These are phyloP conservation scores for Nesometra sesokonis DNA, from an alignment of 35 echinoderm and acorn worm genomes.

Conservation along the genomic window DNA sequence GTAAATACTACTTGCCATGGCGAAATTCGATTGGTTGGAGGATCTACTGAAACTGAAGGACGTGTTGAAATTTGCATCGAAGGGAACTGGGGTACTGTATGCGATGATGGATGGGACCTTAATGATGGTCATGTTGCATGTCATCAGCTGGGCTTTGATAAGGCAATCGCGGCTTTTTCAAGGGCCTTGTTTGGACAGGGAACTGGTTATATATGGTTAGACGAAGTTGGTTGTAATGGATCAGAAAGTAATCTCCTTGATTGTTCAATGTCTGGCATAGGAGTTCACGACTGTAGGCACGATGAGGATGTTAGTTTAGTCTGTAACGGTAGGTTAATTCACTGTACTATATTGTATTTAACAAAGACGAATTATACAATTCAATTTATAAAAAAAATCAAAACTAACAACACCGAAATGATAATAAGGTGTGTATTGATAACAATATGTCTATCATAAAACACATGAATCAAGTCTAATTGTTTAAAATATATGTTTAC, in stretches of 20 bases:
- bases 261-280: slow-evolving; percentile 8
- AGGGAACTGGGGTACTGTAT: neutral
- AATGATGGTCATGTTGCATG: neutral
- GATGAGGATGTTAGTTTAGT: slow-evolving; percentile 43
- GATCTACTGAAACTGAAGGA: neutral
- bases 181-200: neutral
- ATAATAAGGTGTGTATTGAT: no score
- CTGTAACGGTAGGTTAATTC: no score
- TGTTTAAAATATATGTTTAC: no score
- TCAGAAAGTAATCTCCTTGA: slow-evolving; percentile 5
- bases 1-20: no score
- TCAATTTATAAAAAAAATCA: no score
- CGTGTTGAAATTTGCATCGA: neutral
- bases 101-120: neutral
- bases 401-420: no score
- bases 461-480: no score
- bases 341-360: no score
- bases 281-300: slow-evolving; percentile 24
- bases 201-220: slow-evolving; percentile 23
- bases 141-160: neutral
- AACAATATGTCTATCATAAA: no score
- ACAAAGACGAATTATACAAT: no score
- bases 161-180: neutral
- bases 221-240: slow-evolving; percentile 41
- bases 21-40: no score